These are phyloP conservation scores for Eupeodes luniger DNA, from an alignment of 2,888 invertebrate genomes.

Conservation along the genomic window DNA sequence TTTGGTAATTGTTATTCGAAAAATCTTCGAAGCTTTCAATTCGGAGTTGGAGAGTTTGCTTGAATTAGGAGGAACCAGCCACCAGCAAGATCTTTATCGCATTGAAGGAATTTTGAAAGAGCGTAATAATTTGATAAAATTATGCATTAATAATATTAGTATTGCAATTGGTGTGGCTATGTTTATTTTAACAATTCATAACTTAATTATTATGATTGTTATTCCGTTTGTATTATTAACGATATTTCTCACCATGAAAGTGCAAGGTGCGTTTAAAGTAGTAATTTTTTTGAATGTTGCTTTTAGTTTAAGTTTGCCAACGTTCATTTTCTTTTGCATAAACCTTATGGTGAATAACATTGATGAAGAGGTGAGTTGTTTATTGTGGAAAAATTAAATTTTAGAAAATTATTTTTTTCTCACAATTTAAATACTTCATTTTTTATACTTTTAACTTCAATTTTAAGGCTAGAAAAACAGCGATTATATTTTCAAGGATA, in stretches of 20 bases:
- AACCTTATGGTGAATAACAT: neutral
- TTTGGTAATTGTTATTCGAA: slow-evolving; percentile 10
- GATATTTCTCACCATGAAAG: neutral
- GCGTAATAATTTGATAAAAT: neutral
- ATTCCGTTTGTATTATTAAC: neutral
- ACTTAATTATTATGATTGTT: neutral
- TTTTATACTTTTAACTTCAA: neutral
- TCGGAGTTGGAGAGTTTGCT: neutral
- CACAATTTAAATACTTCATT: too few species aligned
- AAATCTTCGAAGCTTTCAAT: neutral
- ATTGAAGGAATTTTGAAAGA: neutral
- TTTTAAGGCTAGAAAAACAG: slow-evolving; percentile 46
- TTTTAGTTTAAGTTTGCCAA: neutral
- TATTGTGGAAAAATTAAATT: too few species aligned
- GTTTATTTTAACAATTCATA: neutral
- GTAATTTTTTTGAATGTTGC: neutral
- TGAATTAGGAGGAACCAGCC: too few species aligned
- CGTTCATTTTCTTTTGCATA: neutral
- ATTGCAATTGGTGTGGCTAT: neutral
- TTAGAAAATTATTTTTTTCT: too few species aligned
- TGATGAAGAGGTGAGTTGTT: slow-evolving; percentile 2
- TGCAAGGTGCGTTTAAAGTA: too few species aligned
- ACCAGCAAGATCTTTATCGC: neutral
- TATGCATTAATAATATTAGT: neutral
- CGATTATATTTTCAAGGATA: too few species aligned